Conservation (phyloP, 1,140 invertebrate species). For the Calliphora vicina region DNA sequence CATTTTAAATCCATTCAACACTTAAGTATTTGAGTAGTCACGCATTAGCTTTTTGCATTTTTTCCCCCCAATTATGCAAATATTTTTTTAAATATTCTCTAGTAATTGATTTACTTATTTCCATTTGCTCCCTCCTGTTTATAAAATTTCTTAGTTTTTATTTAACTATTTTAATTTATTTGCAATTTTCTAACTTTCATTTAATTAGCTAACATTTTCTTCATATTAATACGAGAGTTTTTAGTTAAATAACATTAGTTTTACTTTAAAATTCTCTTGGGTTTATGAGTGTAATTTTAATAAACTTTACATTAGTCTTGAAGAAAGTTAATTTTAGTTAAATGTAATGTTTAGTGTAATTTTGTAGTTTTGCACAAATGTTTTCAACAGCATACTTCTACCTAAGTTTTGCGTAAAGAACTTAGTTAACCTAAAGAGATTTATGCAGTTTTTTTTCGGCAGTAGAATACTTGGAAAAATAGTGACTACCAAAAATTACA, state of each 20-base stretch:
- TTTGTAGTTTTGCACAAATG: background rate
- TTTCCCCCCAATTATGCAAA: background rate
- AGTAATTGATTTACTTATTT: background rate
- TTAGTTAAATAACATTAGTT: background rate
- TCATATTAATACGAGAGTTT: background rate
- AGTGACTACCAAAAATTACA: conserved; percentile 1
- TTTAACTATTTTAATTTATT: background rate
- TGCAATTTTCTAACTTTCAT: background rate
- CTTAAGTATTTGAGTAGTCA: too few species aligned
- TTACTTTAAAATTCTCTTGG: background rate
- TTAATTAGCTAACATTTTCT: background rate
- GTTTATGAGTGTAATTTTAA: background rate
- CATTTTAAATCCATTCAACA: too few species aligned
- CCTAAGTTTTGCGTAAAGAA: background rate
- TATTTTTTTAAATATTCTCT: background rate
- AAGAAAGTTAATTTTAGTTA: conserved; percentile 1
- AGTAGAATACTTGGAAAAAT: background rate
- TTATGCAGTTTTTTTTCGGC: background rate
- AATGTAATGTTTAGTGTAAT: background rate
- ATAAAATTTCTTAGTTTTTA: background rate
- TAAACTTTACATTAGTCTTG: conserved; percentile 1
- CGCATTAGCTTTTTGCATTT: too few species aligned
- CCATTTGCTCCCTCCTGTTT: too few species aligned
- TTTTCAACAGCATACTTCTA: background rate
- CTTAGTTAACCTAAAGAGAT: conserved; percentile 2